phyloP scores from a whole-genome alignment of 2,888 invertebrate species.

The Allacma fusca region DNA sequence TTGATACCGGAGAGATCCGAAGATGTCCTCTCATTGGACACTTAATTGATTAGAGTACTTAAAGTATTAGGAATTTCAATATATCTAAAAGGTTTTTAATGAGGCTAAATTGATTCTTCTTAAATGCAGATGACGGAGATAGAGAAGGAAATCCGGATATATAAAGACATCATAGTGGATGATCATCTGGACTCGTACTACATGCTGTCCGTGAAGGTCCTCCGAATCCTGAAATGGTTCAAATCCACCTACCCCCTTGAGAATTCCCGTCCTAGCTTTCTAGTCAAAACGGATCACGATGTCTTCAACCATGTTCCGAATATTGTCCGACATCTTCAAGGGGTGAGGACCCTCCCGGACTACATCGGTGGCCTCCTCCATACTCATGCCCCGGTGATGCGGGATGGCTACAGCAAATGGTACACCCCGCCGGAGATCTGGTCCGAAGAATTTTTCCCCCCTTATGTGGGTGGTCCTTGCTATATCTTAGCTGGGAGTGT shows the following conservation, averaged over 20 bases:
- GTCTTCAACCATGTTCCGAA: slow-evolving; percentile 38
- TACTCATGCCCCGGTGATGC: neutral
- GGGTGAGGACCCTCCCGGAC: neutral
- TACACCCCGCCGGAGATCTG: slow-evolving; percentile 25
- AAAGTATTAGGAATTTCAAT: too few relatives aligned
- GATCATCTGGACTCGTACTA: slow-evolving; percentile 35
- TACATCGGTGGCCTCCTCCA: slow-evolving; percentile 23
- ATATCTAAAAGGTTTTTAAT: too few relatives aligned
- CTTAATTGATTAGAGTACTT: too few relatives aligned
- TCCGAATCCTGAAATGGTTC: slow-evolving; percentile 44
- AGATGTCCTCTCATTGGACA: too few relatives aligned
- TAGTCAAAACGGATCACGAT: slow-evolving; percentile 42
- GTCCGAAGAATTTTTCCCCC: neutral
- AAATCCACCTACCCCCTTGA: slow-evolving; percentile 7
- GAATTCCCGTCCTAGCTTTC: slow-evolving; percentile 14
- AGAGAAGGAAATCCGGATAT: neutral
- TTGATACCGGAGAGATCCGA: too few relatives aligned
- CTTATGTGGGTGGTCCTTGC: slow-evolving; percentile 23
- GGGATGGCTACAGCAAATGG: slow-evolving; percentile 30
- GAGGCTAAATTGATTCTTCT: neutral
- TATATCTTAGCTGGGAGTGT: neutral
- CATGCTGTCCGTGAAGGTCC: slow-evolving; percentile 32
- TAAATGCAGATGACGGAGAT: slow-evolving; percentile 13
- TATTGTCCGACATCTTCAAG: slow-evolving; percentile 21
- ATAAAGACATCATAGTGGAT: slow-evolving; percentile 31